These are phyloP conservation scores for Myopa testacea DNA, from an alignment of 2,888 invertebrate species.

Conservation along the genomic window DNA sequence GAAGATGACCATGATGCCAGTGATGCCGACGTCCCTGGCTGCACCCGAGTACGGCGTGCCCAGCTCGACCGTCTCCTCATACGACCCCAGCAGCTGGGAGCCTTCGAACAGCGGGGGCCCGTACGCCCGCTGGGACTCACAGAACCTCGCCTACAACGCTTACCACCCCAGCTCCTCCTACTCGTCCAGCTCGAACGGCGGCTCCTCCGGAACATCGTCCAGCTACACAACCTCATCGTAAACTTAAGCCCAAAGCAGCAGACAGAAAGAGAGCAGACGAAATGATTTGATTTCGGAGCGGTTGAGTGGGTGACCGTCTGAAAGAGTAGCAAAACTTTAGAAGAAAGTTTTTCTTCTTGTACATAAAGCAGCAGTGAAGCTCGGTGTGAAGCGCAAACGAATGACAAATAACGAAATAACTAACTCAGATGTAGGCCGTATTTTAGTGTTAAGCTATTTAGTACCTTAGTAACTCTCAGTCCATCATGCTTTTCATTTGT, in stretches of 20 bases:
- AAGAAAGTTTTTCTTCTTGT: constrained; percentile 23
- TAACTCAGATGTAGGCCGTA: constrained; percentile 57
- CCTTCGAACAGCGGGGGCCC: constrained; percentile 80
- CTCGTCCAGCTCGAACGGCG: constrained; percentile 69
- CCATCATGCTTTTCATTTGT: constrained; percentile 48
- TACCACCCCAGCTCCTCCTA: constrained; percentile 77
- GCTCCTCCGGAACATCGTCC: constrained; percentile 55
- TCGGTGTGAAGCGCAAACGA: constrained; percentile 38
- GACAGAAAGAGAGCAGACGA: constrained; percentile 30
- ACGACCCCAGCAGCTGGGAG: constrained; percentile 77
- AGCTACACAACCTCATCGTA: constrained; percentile 60
- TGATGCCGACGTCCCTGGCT: constrained; percentile 72
- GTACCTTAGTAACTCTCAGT: constrained; percentile 51
- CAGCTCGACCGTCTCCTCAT: constrained; percentile 77
- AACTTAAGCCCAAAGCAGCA: constrained; percentile 28
- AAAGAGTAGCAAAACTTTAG: not conserved
- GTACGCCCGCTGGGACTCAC: constrained; percentile 82
- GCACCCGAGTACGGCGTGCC: constrained; percentile 79
- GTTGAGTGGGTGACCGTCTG: not conserved
- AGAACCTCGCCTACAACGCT: constrained; percentile 78
- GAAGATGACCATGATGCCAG: constrained; percentile 78
- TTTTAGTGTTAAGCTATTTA: constrained; percentile 47
- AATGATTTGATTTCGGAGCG: not conserved
- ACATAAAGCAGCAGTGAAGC: constrained; percentile 35
- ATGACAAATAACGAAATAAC: constrained; percentile 54